phyloP scores from a whole-genome alignment of 2,113 vertebrate species.

The Cryptoleucopteryx plumbea region DNA sequence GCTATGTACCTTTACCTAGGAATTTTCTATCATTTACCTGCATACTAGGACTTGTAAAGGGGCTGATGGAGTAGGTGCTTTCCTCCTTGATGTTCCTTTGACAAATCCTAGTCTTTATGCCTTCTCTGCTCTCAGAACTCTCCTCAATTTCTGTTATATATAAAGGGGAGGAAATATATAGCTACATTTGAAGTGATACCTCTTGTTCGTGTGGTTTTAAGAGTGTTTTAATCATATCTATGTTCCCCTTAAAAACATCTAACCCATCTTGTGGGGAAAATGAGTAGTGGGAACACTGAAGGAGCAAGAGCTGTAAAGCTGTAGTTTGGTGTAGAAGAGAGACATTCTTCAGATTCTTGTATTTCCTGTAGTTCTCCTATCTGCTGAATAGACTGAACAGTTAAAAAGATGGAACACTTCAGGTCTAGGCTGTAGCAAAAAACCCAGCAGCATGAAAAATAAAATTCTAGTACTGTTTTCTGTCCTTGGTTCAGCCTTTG shows the following conservation, averaged over 20 bases:
- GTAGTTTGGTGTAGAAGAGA: background rate
- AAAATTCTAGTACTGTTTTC: background rate
- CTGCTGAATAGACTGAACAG: background rate
- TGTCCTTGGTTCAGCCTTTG: background rate
- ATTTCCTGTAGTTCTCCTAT: background rate
- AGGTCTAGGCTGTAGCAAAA: background rate
- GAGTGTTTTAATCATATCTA: background rate
- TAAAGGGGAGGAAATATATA: background rate
- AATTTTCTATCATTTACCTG: background rate
- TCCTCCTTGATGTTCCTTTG: background rate
- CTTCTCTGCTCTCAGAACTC: background rate
- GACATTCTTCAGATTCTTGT: background rate
- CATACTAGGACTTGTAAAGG: background rate
- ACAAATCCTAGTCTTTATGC: background rate
- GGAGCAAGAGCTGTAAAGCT: background rate
- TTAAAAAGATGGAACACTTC: background rate
- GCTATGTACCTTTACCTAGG: background rate
- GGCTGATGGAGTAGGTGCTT: background rate
- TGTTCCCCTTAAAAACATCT: background rate
- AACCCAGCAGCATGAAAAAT: background rate
- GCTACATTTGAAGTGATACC: background rate
- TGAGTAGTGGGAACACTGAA: background rate
- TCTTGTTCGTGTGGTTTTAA: background rate
- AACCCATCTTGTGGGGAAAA: background rate
- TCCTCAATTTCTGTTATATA: background rate